phyloP scores from a whole-genome alignment of 2,113 vertebrate species.

The Ahaetulla prasina region DNA sequence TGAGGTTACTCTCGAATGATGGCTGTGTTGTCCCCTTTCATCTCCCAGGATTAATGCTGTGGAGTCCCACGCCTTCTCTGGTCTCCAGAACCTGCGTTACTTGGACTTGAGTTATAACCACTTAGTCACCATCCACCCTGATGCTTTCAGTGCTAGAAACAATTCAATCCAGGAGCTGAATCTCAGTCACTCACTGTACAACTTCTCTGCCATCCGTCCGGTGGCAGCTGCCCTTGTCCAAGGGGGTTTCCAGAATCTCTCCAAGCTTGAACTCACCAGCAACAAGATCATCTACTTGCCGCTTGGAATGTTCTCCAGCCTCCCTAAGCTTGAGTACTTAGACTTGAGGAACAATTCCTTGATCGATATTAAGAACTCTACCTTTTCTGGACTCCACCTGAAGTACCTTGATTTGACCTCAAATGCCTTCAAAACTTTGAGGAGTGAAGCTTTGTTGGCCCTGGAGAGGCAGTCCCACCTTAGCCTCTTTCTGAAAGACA shows the following conservation, averaged over 20 bases:
- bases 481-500: conserved; percentile 66
- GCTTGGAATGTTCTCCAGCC: conserved; percentile 56
- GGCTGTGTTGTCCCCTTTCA: not conserved
- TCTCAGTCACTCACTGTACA: conserved; percentile 69
- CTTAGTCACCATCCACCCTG: conserved; percentile 68
- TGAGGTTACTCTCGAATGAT: not conserved
- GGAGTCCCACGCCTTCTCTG: conserved; percentile 67
- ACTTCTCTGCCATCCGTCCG: conserved; percentile 63
- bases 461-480: conserved; percentile 55
- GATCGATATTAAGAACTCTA: conserved; percentile 63
- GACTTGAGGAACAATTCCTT: conserved; percentile 72
- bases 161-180: conserved; percentile 74
- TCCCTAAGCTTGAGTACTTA: conserved; percentile 56
- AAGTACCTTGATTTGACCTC: conserved; percentile 65
- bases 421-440: conserved; percentile 64
- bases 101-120: conserved; percentile 72
- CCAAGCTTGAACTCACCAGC: conserved; percentile 62
- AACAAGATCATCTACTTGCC: conserved; percentile 59
- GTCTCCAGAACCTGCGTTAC: conserved; percentile 61
- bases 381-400: conserved; percentile 68
- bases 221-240: conserved; percentile 60
- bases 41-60: conserved; percentile 66
- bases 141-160: conserved; percentile 67
- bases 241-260: conserved; percentile 56
- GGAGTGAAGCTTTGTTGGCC: conserved; percentile 57